Evolutionary conservation across 2,888 invertebrate genomes (phyloP), one percentile per base, ranked within the genome.

Genomic region (Xanthorhoe designata): DNA sequence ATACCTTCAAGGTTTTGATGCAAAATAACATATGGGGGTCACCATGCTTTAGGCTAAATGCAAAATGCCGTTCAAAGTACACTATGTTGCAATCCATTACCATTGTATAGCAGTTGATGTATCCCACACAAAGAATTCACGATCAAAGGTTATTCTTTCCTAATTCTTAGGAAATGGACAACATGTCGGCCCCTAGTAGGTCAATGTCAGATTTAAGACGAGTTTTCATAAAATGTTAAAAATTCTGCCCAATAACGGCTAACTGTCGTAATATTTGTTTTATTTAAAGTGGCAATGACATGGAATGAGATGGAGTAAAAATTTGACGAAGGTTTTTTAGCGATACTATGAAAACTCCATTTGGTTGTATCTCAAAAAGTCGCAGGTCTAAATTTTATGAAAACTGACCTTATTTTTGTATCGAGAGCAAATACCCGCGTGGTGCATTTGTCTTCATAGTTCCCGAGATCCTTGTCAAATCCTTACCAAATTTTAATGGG

Each of bases 101-200:
- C 38, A 42, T 42, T 42, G 13, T 17, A 50, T 50, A 50, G 3
- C 4, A 19, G 19, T 50, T 42, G 3, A 42, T 35, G 38, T 42
- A 42, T 42, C 38, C 38, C 38, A 42, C 38, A 42, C 38, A 42
- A 42, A 42, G 38, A 42, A 42, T 42, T 42, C 38, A 42, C 38
- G 38, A 42, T 19, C 9, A 77, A 78, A 81, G 82, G 80, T 74
- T 71, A 67, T 61, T 24, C 77, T 84, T 81, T 84, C 82, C 79
- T 73, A 80, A 82, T 69, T 42, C 47, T 84, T 82, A 75, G 73
- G 82, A 83, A 82, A 83, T 77, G 70, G 52, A 55, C 77, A 69
- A 61, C 58, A 61, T 74, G 78, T 78, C 77, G 79, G 78, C 75
- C 71, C 52, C 70, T 47, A 69, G 74, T 81, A 61, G 80, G 83